Evolutionary conservation across 1,140 invertebrate genomes (phyloP).

Genomic region (Andrena cerasifolii): DNA sequence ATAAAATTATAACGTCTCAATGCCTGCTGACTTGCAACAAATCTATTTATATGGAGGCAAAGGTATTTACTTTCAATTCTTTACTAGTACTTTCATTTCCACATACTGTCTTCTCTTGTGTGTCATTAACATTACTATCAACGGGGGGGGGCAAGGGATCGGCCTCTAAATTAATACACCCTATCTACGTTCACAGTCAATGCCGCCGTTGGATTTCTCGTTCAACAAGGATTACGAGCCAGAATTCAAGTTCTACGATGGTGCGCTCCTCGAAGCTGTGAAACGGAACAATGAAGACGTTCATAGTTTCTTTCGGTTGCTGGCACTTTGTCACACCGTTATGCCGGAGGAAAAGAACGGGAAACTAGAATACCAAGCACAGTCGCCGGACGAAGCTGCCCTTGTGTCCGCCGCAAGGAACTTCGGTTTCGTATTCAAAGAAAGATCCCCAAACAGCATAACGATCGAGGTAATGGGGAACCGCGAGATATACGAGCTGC

Average conservation of each 20-base stretch:
- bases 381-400: conserved; percentile 98
- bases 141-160: not conserved
- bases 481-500: conserved; percentile 95
- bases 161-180: conserved; percentile 21
- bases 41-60: conserved; percentile 55
- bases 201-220: conserved; percentile 94
- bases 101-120: conserved; percentile 1
- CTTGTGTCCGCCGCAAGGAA: conserved; percentile 98
- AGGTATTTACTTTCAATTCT: conserved; percentile 49
- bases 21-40: conserved; percentile 48
- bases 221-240: conserved; percentile 95
- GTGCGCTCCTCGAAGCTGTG: conserved; percentile 92
- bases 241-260: conserved; percentile 97
- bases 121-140: conserved; percentile 38
- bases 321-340: conserved; percentile 98
- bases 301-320: conserved; percentile 93
- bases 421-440: conserved; percentile 99
- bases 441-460: conserved; percentile 95
- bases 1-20: conserved; percentile 46
- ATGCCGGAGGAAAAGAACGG: conserved; percentile 97
- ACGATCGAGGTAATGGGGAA: conserved; percentile 94
- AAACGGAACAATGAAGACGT: conserved; percentile 87
- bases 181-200: conserved; percentile 83
- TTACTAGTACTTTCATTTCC: conserved; percentile 31
- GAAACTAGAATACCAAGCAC: conserved; percentile 91